Percentiles rank a stretch among this genome's conserved stretches.
Conservation (phyloP, 1,140 invertebrate species). For the Aplysia californica region DNA sequence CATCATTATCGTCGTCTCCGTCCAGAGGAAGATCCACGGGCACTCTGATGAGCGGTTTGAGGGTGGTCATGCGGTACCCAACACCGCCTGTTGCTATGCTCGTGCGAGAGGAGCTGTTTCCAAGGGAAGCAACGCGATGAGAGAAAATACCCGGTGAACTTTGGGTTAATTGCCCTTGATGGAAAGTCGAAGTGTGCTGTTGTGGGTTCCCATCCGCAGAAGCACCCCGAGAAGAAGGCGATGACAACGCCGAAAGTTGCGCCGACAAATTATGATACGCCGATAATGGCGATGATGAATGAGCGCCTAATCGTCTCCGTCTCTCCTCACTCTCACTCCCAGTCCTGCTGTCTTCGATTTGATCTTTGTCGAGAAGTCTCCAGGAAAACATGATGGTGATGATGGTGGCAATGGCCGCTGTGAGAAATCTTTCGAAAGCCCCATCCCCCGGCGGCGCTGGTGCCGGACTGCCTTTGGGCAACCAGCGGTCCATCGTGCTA, state of each 20-base stretch:
- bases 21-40: conserved; percentile 7
- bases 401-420: conserved; percentile 61
- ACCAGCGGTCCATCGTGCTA: conserved; percentile 21
- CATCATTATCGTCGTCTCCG: neutral
- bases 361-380: conserved; percentile 54
- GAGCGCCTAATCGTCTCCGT: neutral
- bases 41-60: neutral
- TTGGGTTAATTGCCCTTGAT: no score
- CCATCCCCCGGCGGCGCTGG: conserved; percentile 45
- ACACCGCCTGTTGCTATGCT: neutral
- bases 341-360: conserved; percentile 24
- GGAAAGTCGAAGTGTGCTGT: no score
- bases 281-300: conserved; percentile 8
- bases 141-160: no score
- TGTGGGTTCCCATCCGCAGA: no score
- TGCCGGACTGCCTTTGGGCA: conserved; percentile 23
- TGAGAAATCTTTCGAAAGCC: conserved; percentile 62
- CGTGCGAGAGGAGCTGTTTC: no score
- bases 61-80: neutral
- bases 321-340: neutral
- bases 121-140: no score
- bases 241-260: no score
- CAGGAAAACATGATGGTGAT: conserved; percentile 64
- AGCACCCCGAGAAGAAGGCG: no score
- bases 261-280: no score